phyloP scores from a whole-genome alignment of 1,140 invertebrate genomes.

The Meloidogyne chitwoodi region DNA sequence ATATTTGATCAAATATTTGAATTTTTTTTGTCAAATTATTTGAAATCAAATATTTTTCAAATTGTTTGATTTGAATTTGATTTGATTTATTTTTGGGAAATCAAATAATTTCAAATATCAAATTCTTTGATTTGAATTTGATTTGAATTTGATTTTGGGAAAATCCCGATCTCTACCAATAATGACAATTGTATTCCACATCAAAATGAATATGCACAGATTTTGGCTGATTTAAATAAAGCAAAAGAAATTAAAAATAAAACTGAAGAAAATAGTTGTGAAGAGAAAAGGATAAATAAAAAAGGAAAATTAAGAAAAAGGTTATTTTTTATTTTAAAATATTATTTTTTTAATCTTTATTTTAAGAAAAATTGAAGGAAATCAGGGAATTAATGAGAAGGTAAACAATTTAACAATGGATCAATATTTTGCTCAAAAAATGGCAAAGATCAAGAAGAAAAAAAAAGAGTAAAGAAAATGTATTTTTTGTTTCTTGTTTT shows the following conservation, averaged over 20 bases:
- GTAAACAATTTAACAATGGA: conserved; percentile 23
- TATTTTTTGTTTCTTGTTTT: too few species aligned
- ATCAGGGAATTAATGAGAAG: not conserved
- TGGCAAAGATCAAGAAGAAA: conserved; percentile 1
- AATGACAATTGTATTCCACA: conserved; percentile 45
- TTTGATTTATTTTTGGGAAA: too few species aligned
- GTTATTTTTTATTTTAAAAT: not conserved
- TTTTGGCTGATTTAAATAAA: conserved; percentile 47
- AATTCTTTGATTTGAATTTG: too few species aligned
- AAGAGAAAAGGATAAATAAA: not conserved
- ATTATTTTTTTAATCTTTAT: conserved; percentile 11
- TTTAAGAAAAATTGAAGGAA: not conserved
- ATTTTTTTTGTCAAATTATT: too few species aligned
- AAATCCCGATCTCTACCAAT: too few species aligned
- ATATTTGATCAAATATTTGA: too few species aligned
- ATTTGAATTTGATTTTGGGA: too few species aligned
- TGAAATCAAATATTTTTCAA: too few species aligned
- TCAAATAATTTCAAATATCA: too few species aligned
- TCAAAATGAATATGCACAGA: conserved; percentile 53
- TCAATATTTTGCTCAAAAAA: conserved; percentile 33
- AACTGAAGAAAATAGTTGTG: conserved; percentile 8
- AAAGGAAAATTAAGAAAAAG: conserved; percentile 15
- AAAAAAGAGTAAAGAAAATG: not conserved
- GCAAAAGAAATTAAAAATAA: conserved; percentile 24
- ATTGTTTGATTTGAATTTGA: too few species aligned